These are phyloP conservation scores for Ondatra zibethicus DNA, from an alignment of 2,113 vertebrate species.

Conservation along the genomic window DNA sequence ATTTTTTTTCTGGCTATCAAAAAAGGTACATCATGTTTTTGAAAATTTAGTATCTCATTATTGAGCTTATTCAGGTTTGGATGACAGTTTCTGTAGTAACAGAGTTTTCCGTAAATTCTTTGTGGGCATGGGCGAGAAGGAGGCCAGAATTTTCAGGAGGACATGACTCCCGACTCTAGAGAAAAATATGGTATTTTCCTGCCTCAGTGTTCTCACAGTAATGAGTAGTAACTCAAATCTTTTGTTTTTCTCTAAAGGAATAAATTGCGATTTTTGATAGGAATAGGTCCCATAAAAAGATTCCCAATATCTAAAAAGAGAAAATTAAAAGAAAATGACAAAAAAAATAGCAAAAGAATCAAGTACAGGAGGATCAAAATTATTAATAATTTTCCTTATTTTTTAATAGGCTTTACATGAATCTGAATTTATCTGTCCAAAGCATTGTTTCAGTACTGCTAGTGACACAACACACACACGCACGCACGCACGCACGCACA, in stretches of 20 bases:
- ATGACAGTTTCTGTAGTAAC: not conserved
- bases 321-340: not conserved
- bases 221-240: not conserved
- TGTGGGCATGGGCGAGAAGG: not conserved
- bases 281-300: constrained; percentile 14
- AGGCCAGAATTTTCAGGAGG: not conserved
- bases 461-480: not conserved
- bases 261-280: constrained; percentile 7
- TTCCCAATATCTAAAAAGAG: not conserved
- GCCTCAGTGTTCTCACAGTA: not conserved
- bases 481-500: no score
- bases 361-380: not conserved
- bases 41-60: not conserved
- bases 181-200: constrained; percentile 20
- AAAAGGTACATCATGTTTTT: not conserved
- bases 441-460: not conserved
- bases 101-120: not conserved
- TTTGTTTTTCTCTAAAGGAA: not conserved
- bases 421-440: not conserved
- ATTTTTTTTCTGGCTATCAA: not conserved
- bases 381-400: not conserved
- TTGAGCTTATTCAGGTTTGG: not conserved
- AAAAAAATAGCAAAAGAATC: not conserved
- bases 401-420: not conserved
- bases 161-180: not conserved